These are phyloP conservation scores for Endotricha flammealis DNA, from an alignment of 2,888 invertebrate species.

Conservation along the genomic window DNA sequence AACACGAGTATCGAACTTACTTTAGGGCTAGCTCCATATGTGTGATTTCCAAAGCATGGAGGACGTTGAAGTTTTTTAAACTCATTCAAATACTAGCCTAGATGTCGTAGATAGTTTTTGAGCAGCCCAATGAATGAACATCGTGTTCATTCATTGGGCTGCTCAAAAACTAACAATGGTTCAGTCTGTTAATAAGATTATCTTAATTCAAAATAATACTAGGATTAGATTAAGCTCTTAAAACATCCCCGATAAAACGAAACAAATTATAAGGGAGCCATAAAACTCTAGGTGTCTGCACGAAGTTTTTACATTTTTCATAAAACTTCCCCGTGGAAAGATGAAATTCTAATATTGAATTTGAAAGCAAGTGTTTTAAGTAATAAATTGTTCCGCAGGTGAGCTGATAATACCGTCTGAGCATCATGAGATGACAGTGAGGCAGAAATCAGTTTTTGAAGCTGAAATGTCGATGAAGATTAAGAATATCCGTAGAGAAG, in stretches of 20 bases:
- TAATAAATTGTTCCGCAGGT: conserved; percentile 77
- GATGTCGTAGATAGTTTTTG: too few relatives aligned
- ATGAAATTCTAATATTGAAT: conserved; percentile 76
- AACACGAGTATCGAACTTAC: too few relatives aligned
- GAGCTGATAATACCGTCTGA: conserved; percentile 91
- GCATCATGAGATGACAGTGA: conserved; percentile 87
- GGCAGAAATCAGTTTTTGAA: conserved; percentile 87
- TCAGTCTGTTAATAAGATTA: conserved; percentile 15
- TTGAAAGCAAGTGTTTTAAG: conserved; percentile 65
- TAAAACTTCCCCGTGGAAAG: conserved; percentile 65
- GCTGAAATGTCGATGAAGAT: conserved; percentile 91
- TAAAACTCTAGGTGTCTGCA: conserved; percentile 73
- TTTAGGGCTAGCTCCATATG: too few relatives aligned
- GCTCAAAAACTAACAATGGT: too few relatives aligned
- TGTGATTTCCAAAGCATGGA: too few relatives aligned
- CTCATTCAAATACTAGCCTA: too few relatives aligned
- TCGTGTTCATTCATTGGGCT: too few relatives aligned
- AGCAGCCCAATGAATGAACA: too few relatives aligned
- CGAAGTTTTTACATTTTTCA: conserved; percentile 76
- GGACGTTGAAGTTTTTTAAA: too few relatives aligned
- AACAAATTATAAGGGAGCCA: conserved; percentile 73
- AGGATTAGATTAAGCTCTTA: conserved; percentile 25
- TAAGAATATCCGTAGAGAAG: conserved; percentile 85
- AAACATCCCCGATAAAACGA: conserved; percentile 62
- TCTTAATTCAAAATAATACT: conserved; percentile 17